phyloP scores from a whole-genome alignment of 1,140 invertebrate species.

The Neotoxoptera formosana region DNA sequence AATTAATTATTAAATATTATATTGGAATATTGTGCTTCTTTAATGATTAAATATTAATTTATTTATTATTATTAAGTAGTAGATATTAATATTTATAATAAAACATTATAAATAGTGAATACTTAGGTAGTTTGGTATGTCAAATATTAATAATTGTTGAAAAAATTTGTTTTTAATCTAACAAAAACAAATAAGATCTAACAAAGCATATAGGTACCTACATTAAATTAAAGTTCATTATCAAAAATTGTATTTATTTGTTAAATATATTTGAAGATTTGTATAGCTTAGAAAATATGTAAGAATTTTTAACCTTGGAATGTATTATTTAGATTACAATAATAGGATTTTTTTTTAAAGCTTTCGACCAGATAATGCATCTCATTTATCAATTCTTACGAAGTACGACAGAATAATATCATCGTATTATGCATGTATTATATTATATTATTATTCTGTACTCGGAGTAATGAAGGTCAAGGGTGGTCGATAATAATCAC shows the following conservation, averaged over 20 bases:
- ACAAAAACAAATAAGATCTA: too few species aligned
- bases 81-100: not conserved
- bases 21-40: not conserved
- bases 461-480: constrained; percentile 14
- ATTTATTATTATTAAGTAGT: not conserved
- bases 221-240: not conserved
- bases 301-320: not conserved
- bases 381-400: not conserved
- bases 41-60: not conserved
- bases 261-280: not conserved
- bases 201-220: too few species aligned
- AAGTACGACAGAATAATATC: not conserved
- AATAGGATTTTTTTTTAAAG: not conserved
- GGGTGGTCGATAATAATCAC: constrained; percentile 44
- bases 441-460: not conserved
- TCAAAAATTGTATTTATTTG: not conserved
- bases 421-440: not conserved
- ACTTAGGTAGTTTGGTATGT: too few species aligned
- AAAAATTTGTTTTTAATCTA: too few species aligned
- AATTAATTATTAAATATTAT: not conserved
- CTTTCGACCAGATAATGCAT: not conserved
- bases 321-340: not conserved
- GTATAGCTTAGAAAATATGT: not conserved
- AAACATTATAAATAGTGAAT: too few species aligned
- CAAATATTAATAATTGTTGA: too few species aligned